Evolutionary conservation across 2,113 vertebrate species (phyloP), one percentile per base, ranked within the genome.

Genomic region (Sporophila hypoxantha): DNA sequence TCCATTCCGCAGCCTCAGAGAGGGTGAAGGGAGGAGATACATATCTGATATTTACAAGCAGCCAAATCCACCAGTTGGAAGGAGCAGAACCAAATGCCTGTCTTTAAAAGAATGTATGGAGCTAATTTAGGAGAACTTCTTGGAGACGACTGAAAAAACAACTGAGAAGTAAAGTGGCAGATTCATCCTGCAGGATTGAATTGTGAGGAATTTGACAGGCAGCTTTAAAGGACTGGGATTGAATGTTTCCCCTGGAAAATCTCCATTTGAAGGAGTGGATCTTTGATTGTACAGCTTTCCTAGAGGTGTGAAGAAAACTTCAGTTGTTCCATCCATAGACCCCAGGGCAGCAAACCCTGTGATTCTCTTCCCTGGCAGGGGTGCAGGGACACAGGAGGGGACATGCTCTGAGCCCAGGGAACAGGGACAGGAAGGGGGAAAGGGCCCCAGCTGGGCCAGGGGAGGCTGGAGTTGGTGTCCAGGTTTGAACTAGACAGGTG

Each of bases 41-140:
- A 76, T 95, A 88, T 88, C 92, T 95, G 89, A 30, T 82, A 47
- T 91, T 85, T 34, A 29, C 65, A 91, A 89, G 88, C 91, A 81
- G 76, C 57, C 74, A 82, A 93, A 91, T 87, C 82, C 21, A 67
- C 59, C 83, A 76, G 91, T 23, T 88, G 85, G 91, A n/a, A 90
- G 67, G 57, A 86, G 66, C 60, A 82, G 79, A 91, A 95, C 52
- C 70, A 93, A 92, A 87, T 42, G 26, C 34, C 6, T 52, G 16
- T 53, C 49, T 88, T 93, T 74, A 89, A 95, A 88, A 70, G 39
- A 77, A 32, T 15, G 66, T 3, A 0, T 1, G 23, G 68, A 67
- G 61, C 61, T 85, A 66, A 76, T 91, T 82, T 17, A 18, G 61
- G 82, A 57, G 70, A 3, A 49, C 4, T 66, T 82, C 55, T n/a